Evolutionary conservation across 2,888 invertebrate species (phyloP).

Genomic region (Phaonia tiefii): DNA sequence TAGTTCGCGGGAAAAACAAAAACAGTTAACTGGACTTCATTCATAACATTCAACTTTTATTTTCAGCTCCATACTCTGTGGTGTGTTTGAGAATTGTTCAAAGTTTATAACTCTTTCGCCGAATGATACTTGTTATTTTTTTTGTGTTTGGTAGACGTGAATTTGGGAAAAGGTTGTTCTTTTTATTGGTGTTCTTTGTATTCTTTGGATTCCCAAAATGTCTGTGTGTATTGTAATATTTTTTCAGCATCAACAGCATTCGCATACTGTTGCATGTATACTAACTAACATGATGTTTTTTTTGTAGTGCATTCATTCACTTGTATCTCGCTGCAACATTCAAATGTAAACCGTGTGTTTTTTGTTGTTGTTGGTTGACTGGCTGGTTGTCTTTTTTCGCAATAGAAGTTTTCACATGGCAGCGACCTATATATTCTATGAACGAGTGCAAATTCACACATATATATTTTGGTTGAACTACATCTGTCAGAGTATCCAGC

Average conservation of each 20-base stretch:
- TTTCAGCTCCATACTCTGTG: slow-evolving; percentile 55
- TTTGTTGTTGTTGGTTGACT: slow-evolving; percentile 28
- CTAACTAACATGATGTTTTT: too few species aligned
- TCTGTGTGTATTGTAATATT: slow-evolving; percentile 9
- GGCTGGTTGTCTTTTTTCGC: slow-evolving; percentile 26
- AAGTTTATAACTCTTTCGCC: slow-evolving; percentile 11
- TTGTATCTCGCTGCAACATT: slow-evolving; percentile 44
- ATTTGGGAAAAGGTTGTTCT: slow-evolving; percentile 16
- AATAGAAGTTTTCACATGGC: slow-evolving; percentile 54
- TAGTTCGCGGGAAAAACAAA: slow-evolving; percentile 56
- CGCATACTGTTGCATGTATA: slow-evolving; percentile 33
- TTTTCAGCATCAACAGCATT: slow-evolving; percentile 14
- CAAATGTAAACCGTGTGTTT: slow-evolving; percentile 43
- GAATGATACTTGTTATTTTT: too few species aligned
- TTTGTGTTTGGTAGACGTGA: not conserved
- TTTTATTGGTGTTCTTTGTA: slow-evolving; percentile 5
- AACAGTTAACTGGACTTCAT: slow-evolving; percentile 22
- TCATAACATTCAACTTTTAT: slow-evolving; percentile 58
- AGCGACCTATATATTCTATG: slow-evolving; percentile 65
- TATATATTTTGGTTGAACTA: slow-evolving; percentile 2
- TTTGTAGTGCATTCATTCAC: slow-evolving; percentile 42
- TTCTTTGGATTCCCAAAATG: slow-evolving; percentile 36
- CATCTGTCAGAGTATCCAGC: not conserved
- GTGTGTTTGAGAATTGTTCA: slow-evolving; percentile 4
- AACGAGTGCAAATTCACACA: slow-evolving; percentile 8